Conservation (phyloP, 2,888 invertebrate species). For the Ectemnius cavifrons region DNA sequence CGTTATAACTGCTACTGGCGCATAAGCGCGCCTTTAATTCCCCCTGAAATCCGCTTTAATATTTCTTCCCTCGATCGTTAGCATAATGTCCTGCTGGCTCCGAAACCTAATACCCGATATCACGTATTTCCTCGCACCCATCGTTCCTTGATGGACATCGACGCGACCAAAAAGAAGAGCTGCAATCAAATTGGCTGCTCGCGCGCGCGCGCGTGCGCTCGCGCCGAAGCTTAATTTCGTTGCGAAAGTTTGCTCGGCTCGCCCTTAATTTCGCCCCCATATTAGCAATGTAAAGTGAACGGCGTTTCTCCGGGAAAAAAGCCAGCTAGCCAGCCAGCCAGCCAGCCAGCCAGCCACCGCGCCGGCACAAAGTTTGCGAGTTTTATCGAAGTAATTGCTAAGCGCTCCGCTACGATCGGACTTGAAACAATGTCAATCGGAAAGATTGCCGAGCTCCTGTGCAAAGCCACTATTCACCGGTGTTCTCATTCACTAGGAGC, state of each 20-base stretch:
- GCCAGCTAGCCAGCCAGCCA: slow-evolving; percentile 10
- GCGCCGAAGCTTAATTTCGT: slow-evolving; percentile 42
- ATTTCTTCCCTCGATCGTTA: slow-evolving; percentile 47
- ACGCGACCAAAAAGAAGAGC: slow-evolving; percentile 18
- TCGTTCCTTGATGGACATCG: slow-evolving; percentile 13
- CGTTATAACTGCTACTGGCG: slow-evolving; percentile 10
- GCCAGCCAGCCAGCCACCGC: slow-evolving; percentile 11
- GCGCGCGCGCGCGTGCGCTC: slow-evolving; percentile 10
- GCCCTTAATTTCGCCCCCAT: slow-evolving; percentile 41
- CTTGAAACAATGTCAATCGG: background rate
- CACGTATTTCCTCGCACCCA: slow-evolving; percentile 11
- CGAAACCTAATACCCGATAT: slow-evolving; percentile 19
- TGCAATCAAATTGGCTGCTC: slow-evolving; percentile 44
- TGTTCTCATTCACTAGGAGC: no score
- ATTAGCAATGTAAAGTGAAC: slow-evolving; percentile 52
- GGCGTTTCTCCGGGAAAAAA: slow-evolving; percentile 18
- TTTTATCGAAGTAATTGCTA: slow-evolving; percentile 29
- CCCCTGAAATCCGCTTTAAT: slow-evolving; percentile 42
- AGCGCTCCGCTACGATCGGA: background rate
- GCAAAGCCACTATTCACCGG: no score
- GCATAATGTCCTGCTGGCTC: slow-evolving; percentile 38
- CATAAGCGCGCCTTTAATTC: slow-evolving; percentile 48
- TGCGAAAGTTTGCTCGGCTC: slow-evolving; percentile 41
- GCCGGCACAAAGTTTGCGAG: slow-evolving; percentile 46
- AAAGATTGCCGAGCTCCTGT: no score